Evolutionary conservation across 2,113 vertebrate species (phyloP).

Genomic region (Heterochromis multidens): DNA sequence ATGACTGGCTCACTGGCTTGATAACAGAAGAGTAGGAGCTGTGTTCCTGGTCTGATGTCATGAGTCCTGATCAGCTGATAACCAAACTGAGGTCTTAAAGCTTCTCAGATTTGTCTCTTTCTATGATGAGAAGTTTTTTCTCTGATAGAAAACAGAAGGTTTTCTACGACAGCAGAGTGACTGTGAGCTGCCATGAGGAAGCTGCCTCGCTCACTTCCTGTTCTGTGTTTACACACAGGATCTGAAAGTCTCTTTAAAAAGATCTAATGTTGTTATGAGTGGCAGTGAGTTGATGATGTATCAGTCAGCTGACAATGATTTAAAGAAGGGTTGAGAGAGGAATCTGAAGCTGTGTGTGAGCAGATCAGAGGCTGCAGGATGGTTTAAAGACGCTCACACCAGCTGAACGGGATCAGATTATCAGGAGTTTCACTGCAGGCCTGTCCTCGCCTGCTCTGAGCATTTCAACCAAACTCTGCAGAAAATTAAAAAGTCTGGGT

Average conservation of each 20-base stretch:
- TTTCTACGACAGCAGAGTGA: no score
- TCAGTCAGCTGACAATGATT: neutral
- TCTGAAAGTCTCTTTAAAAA: neutral
- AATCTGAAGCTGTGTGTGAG: no score
- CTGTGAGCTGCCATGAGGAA: no score
- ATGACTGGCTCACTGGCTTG: no score
- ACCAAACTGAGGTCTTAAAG: neutral
- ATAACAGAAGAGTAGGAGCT: no score
- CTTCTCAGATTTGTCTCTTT: neutral
- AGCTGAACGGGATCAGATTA: neutral
- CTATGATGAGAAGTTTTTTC: no score
- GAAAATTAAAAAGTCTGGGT: neutral
- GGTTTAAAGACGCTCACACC: no score
- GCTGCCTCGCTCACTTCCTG: no score
- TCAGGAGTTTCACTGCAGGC: neutral
- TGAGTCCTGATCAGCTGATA: neutral
- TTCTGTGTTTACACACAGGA: no score
- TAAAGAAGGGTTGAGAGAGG: neutral
- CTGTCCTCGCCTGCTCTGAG: neutral
- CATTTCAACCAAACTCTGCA: neutral
- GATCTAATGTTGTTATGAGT: neutral
- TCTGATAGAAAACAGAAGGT: no score
- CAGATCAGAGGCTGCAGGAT: no score
- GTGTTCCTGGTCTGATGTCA: no score
- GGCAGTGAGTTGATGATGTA: neutral